Conservation (phyloP, 2,113 vertebrate genomes). For the Muntiacus muntjak region DNA sequence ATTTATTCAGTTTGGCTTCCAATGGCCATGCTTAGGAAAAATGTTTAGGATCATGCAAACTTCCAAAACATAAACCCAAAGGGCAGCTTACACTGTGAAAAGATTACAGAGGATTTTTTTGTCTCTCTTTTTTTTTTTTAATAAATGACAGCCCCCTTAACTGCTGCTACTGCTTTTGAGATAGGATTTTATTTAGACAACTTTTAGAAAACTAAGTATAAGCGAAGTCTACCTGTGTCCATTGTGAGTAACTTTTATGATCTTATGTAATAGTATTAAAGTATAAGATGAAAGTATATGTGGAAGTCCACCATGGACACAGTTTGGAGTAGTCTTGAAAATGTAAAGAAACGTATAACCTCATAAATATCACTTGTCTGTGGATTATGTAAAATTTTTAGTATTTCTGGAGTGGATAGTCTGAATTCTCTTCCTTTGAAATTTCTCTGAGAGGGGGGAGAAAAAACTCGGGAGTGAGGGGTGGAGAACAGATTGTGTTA, state of each 20-base stretch:
- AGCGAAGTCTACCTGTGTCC: not conserved
- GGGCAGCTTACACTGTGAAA: not conserved
- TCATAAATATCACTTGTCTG: not conserved
- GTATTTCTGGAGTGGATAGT: not conserved
- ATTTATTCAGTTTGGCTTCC: not conserved
- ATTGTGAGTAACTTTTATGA: not conserved
- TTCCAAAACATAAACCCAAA: not conserved
- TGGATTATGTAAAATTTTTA: not conserved
- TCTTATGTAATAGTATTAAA: not conserved
- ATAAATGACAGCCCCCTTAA: not conserved
- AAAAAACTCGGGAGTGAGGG: not conserved
- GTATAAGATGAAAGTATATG: not conserved
- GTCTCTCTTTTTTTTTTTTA: not conserved
- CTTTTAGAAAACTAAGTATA: not conserved
- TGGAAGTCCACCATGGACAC: not conserved
- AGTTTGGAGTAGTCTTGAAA: not conserved
- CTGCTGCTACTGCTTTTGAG: not conserved
- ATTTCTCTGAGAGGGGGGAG: not conserved
- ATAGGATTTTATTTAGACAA: slow-evolving; percentile 4
- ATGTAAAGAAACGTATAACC: not conserved
- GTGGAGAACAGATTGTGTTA: not conserved
- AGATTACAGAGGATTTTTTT: not conserved
- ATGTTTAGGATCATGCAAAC: not conserved
- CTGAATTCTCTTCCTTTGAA: not conserved
- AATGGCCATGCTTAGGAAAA: not conserved